These are phyloP conservation scores for Ictalurus furcatus DNA, from an alignment of 2,113 vertebrate species.

Conservation along the genomic window DNA sequence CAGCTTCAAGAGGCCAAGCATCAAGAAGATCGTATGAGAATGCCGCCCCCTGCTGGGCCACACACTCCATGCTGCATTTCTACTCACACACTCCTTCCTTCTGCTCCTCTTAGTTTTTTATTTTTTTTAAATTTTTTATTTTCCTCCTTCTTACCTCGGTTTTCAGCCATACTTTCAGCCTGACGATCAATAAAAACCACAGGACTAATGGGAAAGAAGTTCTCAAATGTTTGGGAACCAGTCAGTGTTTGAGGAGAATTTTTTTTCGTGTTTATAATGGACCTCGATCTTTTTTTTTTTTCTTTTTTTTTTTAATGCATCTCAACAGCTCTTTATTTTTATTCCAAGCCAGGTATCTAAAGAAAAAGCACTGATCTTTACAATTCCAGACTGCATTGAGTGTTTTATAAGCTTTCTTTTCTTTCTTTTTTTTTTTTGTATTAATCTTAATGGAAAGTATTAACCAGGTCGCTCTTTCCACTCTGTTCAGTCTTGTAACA, in stretches of 20 bases:
- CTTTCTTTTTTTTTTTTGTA: not conserved
- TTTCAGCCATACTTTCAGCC: not conserved
- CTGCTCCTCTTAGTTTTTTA: not conserved
- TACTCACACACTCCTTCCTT: not conserved
- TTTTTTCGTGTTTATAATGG: not conserved
- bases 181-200: not conserved
- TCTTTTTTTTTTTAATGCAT: not conserved
- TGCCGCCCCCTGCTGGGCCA: not conserved
- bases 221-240: conserved; percentile 4
- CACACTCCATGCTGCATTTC: conserved; percentile 16
- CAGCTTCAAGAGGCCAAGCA: conserved; percentile 96
- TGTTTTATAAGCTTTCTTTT: conserved; percentile 15
- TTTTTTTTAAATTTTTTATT: not conserved
- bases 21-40: conserved; percentile 95
- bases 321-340: not conserved
- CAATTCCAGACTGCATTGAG: not conserved
- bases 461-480: conserved; percentile 37
- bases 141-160: not conserved
- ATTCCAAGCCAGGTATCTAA: not conserved
- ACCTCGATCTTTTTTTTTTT: not conserved
- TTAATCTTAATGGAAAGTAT: conserved; percentile 26
- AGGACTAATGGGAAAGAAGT: not conserved
- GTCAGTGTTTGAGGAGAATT: not conserved
- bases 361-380: conserved; percentile 1
- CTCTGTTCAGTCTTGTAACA: not conserved